Evolutionary conservation across 2,797 vertebrate species (phyloP).

Genomic region (Prionace glauca): DNA sequence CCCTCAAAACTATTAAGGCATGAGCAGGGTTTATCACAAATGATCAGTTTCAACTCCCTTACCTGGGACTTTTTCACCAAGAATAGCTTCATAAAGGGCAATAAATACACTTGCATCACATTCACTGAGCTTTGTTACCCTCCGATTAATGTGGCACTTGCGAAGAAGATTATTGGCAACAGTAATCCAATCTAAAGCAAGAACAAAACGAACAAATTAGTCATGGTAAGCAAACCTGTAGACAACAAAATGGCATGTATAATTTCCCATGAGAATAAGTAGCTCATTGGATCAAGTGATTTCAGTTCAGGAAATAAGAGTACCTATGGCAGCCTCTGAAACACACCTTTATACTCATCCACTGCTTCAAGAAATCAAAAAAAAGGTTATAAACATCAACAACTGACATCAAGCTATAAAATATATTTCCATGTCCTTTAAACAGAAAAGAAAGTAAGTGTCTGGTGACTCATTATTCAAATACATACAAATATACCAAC

Average conservation of each 20-base stretch:
- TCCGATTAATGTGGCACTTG: constrained; percentile 72
- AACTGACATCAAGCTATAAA: no score
- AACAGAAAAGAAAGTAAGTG: background rate
- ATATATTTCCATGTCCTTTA: background rate
- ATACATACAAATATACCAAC: background rate
- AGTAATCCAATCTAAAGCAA: constrained; percentile 72
- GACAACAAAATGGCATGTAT: background rate
- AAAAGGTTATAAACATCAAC: no score
- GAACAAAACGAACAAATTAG: constrained; percentile 4
- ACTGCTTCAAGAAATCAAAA: background rate
- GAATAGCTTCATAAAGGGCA: constrained; percentile 75
- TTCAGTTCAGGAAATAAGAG: background rate
- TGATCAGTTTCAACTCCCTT: constrained; percentile 39
- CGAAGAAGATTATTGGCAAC: constrained; percentile 78
- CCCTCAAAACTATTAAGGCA: background rate
- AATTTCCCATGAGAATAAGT: background rate
- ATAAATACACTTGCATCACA: constrained; percentile 80
- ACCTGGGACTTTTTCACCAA: constrained; percentile 92
- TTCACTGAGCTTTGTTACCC: constrained; percentile 66
- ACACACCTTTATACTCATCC: background rate
- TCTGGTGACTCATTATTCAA: background rate
- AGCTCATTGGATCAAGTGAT: background rate
- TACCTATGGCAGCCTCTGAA: background rate
- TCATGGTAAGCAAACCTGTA: background rate
- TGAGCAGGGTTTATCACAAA: background rate